Percentiles rank a stretch among this genome's conserved stretches.
Conservation (phyloP, 2,113 vertebrate species). For the Stomatorhinus ivindoensis region DNA sequence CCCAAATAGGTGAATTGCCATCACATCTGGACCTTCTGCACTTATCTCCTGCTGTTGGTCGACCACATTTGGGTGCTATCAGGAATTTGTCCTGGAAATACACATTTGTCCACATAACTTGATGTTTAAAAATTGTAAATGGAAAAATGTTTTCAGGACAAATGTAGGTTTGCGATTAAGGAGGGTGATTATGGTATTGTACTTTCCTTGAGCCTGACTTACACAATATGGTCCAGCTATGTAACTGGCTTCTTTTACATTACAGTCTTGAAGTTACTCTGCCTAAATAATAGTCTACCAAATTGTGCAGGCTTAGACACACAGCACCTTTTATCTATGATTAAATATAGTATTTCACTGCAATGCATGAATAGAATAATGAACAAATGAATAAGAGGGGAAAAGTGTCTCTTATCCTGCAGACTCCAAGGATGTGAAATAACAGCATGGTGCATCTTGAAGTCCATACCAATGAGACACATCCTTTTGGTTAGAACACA, state of each 20-base stretch:
- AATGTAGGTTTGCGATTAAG: not conserved
- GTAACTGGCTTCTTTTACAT: not conserved
- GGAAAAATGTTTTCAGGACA: not conserved
- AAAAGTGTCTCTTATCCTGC: not conserved
- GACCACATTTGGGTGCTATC: not conserved
- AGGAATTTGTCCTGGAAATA: not conserved
- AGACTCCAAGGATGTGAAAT: not conserved
- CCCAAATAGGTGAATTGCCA: not conserved
- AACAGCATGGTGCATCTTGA: not conserved
- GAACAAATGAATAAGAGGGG: not conserved
- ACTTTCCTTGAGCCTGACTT: not conserved
- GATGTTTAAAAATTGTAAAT: not conserved
- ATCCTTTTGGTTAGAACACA: not conserved
- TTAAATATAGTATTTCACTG: not conserved
- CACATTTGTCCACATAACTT: not conserved
- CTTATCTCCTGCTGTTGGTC: not conserved
- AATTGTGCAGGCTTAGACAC: not conserved
- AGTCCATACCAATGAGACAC: not conserved
- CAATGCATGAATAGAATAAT: not conserved
- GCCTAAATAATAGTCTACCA: not conserved
- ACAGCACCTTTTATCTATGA: not conserved
- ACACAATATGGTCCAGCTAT: not conserved
- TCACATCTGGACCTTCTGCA: not conserved
- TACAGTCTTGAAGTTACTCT: not conserved
- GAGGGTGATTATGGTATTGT: not conserved